Evolutionary conservation across 2,888 invertebrate genomes (phyloP).

Genomic region (Nephrotoma flavescens): DNA sequence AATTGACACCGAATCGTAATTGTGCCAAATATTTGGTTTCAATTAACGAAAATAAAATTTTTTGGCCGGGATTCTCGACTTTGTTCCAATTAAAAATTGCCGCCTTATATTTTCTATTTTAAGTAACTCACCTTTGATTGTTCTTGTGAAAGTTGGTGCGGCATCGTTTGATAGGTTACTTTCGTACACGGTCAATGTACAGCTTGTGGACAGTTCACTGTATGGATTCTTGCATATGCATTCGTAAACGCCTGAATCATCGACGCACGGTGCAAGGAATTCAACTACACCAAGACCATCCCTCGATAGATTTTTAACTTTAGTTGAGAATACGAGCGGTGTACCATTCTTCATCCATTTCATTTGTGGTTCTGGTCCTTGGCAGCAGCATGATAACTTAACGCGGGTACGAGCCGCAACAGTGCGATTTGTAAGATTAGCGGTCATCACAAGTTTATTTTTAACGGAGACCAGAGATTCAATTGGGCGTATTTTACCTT

Average conservation of each 20-base stretch:
- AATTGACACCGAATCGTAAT: neutral
- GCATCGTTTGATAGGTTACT: conserved; percentile 38
- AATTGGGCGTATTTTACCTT: conserved; percentile 11
- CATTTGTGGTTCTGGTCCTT: conserved; percentile 54
- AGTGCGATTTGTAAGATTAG: conserved; percentile 28
- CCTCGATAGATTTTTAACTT: conserved; percentile 27
- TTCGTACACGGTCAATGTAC: conserved; percentile 54
- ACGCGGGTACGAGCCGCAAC: conserved; percentile 51
- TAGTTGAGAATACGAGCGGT: conserved; percentile 27
- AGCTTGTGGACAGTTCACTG: conserved; percentile 54
- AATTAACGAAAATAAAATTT: neutral
- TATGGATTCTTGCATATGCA: conserved; percentile 61
- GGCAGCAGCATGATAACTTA: conserved; percentile 63
- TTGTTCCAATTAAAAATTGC: neutral
- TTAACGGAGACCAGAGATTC: conserved; percentile 33
- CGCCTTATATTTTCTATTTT: neutral
- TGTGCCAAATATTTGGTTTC: neutral
- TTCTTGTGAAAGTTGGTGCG: conserved; percentile 58
- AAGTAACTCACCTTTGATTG: conserved; percentile 45
- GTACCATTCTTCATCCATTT: conserved; percentile 61
- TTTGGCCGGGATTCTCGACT: neutral
- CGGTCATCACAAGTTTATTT: conserved; percentile 27
- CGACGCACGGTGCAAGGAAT: conserved; percentile 46
- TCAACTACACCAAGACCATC: conserved; percentile 63
- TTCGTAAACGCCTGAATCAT: conserved; percentile 66